phyloP scores from a whole-genome alignment of 64 coral and sea anemone genomes.

The Dendrophyllia cribrosa region DNA sequence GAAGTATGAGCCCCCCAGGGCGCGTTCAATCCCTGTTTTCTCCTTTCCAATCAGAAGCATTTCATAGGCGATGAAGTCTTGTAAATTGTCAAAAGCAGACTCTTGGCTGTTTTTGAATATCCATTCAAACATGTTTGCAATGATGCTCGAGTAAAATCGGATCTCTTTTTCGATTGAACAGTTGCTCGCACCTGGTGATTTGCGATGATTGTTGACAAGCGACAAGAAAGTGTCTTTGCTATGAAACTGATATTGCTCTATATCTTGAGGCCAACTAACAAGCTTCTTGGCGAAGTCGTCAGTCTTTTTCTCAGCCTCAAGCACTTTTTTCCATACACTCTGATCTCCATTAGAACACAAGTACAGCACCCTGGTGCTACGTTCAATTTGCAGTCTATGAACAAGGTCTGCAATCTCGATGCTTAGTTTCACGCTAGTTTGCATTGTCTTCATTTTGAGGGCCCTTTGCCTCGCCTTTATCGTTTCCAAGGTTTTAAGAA shows the following conservation, averaged over 20 bases:
- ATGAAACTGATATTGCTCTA: not conserved
- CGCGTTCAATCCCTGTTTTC: conserved; percentile 56
- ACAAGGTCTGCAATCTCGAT: conserved; percentile 32
- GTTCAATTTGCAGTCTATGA: conserved; percentile 27
- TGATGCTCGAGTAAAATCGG: conserved; percentile 45
- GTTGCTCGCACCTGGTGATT: not conserved
- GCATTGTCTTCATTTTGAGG: no score
- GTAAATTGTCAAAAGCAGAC: not conserved
- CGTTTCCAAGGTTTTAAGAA: no score
- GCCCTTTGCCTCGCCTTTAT: no score
- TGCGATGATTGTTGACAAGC: not conserved
- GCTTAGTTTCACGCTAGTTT: not conserved
- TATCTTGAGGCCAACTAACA: not conserved
- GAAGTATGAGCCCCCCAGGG: conserved; percentile 56
- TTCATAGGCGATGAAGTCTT: conserved; percentile 39
- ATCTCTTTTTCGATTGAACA: conserved; percentile 27
- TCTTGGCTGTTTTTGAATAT: not conserved
- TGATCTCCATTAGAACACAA: not conserved
- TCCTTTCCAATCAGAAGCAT: conserved; percentile 64
- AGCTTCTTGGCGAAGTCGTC: not conserved
- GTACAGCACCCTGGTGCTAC: not conserved
- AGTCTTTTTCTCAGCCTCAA: not conserved
- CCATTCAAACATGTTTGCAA: conserved; percentile 27
- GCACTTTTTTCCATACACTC: not conserved
- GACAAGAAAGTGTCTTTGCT: not conserved